Evolutionary conservation across 2,888 invertebrate species (phyloP), one percentile per base, ranked within the genome.

Genomic region (Coenonympha arcania): DNA sequence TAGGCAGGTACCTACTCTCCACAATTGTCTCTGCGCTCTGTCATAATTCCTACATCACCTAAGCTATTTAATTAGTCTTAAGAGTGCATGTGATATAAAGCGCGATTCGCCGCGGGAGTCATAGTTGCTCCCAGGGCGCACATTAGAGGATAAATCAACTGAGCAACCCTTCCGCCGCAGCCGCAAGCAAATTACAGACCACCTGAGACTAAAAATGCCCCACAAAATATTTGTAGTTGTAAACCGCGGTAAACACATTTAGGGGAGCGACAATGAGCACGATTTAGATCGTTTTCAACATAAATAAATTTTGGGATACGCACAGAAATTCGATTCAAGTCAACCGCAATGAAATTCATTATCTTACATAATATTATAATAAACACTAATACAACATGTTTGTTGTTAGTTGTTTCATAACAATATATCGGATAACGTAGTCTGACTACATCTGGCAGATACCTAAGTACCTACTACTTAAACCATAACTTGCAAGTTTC

Each of bases 121-220:
- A 68, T 77, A 79, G 80, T 78, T 70, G 64, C 71, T 81, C 85
- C 83, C 85, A 60, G 42, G 71, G 64, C 72, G 78, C 75, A 70
- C 76, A 71, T 84, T 80, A 77, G 56, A 60, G 71, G 66, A 84
- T 86, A 85, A 86, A 85, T 84, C 84, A 82, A 71, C 62, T 59
- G 68, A 73, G 9, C 37, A 85, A 84, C 85, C 84, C 84, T 84
- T 83, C 78, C 66, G 62, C 65, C 67, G 62, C 76, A 74, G 78
- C 63, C 67, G 63, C 76, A 75, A 78, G 76, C 80, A 82, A 83
- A 83, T 83, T 80, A 80, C 78, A 61, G 66, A 73, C 82, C 85
- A 86, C 85, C 85, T 86, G 85, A 85, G 85, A 82, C 84, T 80
- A 83, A 84, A 84, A 84, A 81, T 73, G 63, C 70, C 74, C 69